phyloP scores from a whole-genome alignment of 2,888 invertebrate species.

The Tetheella fluctuosa region DNA sequence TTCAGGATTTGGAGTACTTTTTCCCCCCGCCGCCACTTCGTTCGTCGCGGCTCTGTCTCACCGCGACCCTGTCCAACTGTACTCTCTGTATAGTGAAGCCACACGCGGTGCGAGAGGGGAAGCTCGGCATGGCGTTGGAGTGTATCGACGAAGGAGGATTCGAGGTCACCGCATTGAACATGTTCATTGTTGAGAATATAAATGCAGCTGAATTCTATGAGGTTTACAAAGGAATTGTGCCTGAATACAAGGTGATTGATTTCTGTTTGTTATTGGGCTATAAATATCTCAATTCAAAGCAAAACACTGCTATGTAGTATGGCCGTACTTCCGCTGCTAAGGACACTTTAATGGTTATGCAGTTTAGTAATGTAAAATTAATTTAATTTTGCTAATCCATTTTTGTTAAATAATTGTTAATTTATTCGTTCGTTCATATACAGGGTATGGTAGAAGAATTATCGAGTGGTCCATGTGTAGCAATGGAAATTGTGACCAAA shows the following conservation, averaged over 20 bases:
- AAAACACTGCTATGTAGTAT: neutral
- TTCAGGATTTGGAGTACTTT: slow-evolving; percentile 86
- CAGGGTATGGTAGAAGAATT: slow-evolving; percentile 93
- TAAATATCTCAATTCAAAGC: neutral
- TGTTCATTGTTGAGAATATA: slow-evolving; percentile 90
- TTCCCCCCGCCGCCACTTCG: slow-evolving; percentile 77
- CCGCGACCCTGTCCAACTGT: slow-evolving; percentile 86
- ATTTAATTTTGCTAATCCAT: neutral
- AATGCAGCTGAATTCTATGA: slow-evolving; percentile 97
- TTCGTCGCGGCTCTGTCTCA: slow-evolving; percentile 71
- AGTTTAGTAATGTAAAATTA: too few species aligned
- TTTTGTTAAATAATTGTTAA: neutral
- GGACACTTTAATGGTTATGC: too few species aligned
- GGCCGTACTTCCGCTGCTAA: too few species aligned
- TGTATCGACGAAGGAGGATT: slow-evolving; percentile 91
- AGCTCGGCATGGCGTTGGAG: slow-evolving; percentile 86
- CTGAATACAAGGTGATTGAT: slow-evolving; percentile 87
- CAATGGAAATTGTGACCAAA: slow-evolving; percentile 90
- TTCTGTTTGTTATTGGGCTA: slow-evolving; percentile 1
- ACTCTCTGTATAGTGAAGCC: slow-evolving; percentile 95
- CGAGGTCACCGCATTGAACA: slow-evolving; percentile 90
- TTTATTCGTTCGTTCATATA: slow-evolving; percentile 19
- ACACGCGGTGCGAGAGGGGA: slow-evolving; percentile 91
- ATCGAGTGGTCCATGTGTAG: slow-evolving; percentile 93
- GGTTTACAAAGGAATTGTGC: slow-evolving; percentile 94